A percentile compares a stretch with the other conserved stretches of the same genome.
Conservation (phyloP, 2,888 invertebrate genomes). For the Malacosoma neustria region DNA sequence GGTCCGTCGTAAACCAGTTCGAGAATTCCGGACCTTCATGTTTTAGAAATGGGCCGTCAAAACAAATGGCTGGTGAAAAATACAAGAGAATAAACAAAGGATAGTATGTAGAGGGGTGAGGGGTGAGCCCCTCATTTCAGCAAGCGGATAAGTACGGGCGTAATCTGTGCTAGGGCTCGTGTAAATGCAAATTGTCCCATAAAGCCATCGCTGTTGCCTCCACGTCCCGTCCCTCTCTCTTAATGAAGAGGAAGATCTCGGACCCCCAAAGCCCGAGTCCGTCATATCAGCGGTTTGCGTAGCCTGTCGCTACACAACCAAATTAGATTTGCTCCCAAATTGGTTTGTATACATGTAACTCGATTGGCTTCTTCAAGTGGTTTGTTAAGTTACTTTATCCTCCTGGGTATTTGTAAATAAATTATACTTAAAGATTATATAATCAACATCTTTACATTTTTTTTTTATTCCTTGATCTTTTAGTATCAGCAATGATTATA, state of each 20-base stretch:
- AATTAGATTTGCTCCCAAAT: slow-evolving; percentile 57
- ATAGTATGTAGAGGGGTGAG: slow-evolving; percentile 39
- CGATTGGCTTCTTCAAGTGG: slow-evolving; percentile 14
- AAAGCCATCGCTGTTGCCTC: slow-evolving; percentile 50
- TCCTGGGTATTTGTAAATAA: too few relatives aligned
- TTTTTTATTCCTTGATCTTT: too few relatives aligned
- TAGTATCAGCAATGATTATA: too few relatives aligned
- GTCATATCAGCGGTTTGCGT: slow-evolving; percentile 62
- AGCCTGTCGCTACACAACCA: slow-evolving; percentile 41
- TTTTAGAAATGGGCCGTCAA: slow-evolving; percentile 55
- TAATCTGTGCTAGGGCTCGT: slow-evolving; percentile 70
- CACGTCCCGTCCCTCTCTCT: slow-evolving; percentile 33
- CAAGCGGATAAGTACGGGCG: slow-evolving; percentile 67
- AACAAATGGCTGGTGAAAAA: slow-evolving; percentile 66
- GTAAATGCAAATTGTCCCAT: slow-evolving; percentile 74
- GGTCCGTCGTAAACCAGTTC: slow-evolving; percentile 42
- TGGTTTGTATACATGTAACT: slow-evolving; percentile 39
- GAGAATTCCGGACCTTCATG: slow-evolving; percentile 38
- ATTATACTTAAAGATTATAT: too few relatives aligned
- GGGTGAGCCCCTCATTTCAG: slow-evolving; percentile 55
- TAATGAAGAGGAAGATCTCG: slow-evolving; percentile 68
- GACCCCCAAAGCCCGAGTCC: slow-evolving; percentile 47
- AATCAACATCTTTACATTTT: too few relatives aligned
- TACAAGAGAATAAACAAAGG: slow-evolving; percentile 64
- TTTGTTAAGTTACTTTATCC: slow-evolving; percentile 20